Conservation (phyloP, 1,140 invertebrate genomes). For the Zeugodacus cucurbitae region DNA sequence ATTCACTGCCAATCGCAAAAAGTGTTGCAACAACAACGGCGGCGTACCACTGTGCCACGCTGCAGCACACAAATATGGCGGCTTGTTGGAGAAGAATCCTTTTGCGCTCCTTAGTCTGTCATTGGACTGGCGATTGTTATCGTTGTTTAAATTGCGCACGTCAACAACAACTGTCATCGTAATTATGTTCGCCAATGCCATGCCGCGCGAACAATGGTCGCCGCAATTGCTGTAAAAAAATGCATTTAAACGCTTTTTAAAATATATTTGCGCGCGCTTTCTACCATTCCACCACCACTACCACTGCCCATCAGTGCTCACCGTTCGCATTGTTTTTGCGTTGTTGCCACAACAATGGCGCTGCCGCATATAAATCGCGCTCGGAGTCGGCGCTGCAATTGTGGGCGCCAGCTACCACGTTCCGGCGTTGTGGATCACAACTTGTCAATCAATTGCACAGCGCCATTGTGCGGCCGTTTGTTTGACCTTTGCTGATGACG, state of each 20-base stretch:
- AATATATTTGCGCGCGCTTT: conserved; percentile 14
- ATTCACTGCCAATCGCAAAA: not conserved
- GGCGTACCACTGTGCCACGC: not conserved
- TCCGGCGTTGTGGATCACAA: conserved; percentile 40
- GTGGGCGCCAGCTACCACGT: conserved; percentile 6
- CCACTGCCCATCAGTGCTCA: not conserved
- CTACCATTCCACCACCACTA: not conserved
- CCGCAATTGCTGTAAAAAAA: conserved; percentile 16
- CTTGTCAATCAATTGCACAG: conserved; percentile 46
- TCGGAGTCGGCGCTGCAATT: not conserved
- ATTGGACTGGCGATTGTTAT: conserved; percentile 47
- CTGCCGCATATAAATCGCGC: conserved; percentile 39
- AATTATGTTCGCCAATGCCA: conserved; percentile 46
- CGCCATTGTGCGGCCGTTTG: conserved; percentile 43
- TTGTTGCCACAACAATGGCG: conserved; percentile 40
- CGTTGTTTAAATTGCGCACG: conserved; percentile 49
- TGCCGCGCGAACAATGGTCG: conserved; percentile 1
- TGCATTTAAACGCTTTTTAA: conserved; percentile 34
- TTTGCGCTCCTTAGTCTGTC: conserved; percentile 45
- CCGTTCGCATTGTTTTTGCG: not conserved
- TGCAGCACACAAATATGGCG: not conserved
- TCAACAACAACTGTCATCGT: conserved; percentile 50
- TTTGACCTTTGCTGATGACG: conserved; percentile 42
- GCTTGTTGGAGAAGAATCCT: not conserved
- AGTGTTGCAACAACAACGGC: not conserved